phyloP scores from a whole-genome alignment of 2,888 invertebrate genomes.

The Lottia scabra region DNA sequence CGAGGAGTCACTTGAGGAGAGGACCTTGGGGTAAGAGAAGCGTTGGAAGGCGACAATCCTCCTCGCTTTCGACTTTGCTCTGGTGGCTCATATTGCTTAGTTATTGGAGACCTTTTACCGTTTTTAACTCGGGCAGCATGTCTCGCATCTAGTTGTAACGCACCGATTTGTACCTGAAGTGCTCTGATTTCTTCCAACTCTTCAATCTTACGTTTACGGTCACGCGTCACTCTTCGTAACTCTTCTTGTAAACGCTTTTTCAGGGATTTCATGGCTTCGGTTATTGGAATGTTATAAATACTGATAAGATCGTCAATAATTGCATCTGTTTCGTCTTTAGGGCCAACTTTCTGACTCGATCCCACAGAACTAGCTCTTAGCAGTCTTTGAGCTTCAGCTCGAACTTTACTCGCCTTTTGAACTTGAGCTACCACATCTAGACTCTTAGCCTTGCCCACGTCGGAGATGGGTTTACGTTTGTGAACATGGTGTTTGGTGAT shows the following conservation, averaged over 20 bases:
- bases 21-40: conserved; percentile 45
- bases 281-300: conserved; percentile 64
- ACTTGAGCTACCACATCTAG: conserved; percentile 27
- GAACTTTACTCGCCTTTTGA: neutral
- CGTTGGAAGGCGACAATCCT: conserved; percentile 29
- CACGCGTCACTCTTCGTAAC: conserved; percentile 69
- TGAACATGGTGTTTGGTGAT: conserved; percentile 30
- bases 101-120: conserved; percentile 18
- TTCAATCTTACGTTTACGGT: conserved; percentile 68
- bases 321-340: conserved; percentile 57
- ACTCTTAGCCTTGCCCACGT: conserved; percentile 35
- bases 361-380: conserved; percentile 17
- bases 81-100: conserved; percentile 13
- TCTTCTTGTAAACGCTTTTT: conserved; percentile 71
- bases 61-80: conserved; percentile 37
- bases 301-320: conserved; percentile 60
- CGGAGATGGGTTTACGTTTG: conserved; percentile 26
- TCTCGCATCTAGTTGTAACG: conserved; percentile 48
- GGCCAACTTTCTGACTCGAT: conserved; percentile 32
- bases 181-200: conserved; percentile 69
- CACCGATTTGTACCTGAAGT: conserved; percentile 62
- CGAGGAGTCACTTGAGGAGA: conserved; percentile 65
- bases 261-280: conserved; percentile 64
- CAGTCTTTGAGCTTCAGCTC: neutral
- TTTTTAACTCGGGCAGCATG: conserved; percentile 23